Conservation (phyloP, 2,113 vertebrate species). For the Muntiacus muntjak region DNA sequence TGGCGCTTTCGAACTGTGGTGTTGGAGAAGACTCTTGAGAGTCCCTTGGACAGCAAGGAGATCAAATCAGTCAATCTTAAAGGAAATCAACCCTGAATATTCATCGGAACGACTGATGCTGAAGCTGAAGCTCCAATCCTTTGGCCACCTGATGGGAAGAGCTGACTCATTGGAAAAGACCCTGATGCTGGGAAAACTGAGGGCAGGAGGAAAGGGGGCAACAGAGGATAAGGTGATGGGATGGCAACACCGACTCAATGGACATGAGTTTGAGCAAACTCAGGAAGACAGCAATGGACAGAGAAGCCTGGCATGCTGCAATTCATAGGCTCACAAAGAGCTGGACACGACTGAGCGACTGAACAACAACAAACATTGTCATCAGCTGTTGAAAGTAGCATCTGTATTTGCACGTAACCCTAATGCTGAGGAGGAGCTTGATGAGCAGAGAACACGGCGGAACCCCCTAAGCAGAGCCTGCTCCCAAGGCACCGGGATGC, state of each 20-base stretch:
- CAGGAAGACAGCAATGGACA: not conserved
- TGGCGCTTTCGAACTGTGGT: not conserved
- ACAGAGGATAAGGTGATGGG: not conserved
- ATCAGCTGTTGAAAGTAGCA: not conserved
- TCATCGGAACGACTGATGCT: not conserved
- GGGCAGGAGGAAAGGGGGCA: not conserved
- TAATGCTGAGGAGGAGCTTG: rapidly evolving
- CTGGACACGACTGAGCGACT: not conserved
- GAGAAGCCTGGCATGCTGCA: not conserved
- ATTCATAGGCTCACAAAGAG: not conserved
- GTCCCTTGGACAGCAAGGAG: not conserved
- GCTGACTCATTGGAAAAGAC: not conserved
- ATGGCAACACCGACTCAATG: not conserved
- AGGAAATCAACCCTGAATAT: not conserved
- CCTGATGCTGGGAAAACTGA: not conserved
- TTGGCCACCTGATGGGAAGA: not conserved
- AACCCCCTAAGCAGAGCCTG: rapidly evolving
- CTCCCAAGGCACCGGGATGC: not conserved
- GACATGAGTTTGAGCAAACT: not conserved
- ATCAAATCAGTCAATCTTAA: not conserved
- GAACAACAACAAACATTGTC: not conserved
- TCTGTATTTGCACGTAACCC: rapidly evolving
- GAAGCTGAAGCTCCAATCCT: not conserved
- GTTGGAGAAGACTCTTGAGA: not conserved
- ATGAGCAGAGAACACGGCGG: not conserved